Conservation (phyloP, 2,797 vertebrate genomes). For the Muscicapa comitata region DNA sequence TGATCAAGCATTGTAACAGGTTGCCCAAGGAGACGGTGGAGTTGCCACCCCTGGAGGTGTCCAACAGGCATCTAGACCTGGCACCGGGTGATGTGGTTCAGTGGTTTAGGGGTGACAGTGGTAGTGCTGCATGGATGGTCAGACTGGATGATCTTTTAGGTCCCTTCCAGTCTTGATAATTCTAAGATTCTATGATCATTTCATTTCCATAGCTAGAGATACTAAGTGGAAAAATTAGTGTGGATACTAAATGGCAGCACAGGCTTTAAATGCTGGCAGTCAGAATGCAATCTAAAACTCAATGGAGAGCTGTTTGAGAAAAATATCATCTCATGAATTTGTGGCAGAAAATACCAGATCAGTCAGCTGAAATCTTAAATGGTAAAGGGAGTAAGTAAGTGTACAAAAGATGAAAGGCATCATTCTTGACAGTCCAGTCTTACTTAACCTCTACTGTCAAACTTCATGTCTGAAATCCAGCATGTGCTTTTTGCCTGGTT, state of each 20-base stretch:
- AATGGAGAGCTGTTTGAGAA: not conserved
- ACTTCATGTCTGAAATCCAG: not conserved
- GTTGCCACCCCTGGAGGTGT: not conserved
- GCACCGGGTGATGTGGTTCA: not conserved
- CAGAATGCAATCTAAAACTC: not conserved
- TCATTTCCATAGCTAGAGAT: not conserved
- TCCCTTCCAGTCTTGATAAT: not conserved
- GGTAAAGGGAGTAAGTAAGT: not conserved
- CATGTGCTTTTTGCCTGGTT: not conserved
- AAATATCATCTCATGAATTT: not conserved
- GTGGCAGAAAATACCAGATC: not conserved
- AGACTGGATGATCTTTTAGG: not conserved
- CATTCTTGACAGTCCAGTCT: not conserved
- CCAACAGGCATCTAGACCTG: not conserved
- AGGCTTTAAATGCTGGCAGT: not conserved
- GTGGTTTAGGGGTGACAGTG: not conserved
- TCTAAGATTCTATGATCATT: not conserved
- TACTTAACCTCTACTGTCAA: not conserved
- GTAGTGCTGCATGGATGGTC: not conserved
- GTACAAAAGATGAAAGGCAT: not conserved
- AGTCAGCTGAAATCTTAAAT: not conserved
- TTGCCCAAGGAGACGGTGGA: not conserved
- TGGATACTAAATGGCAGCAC: not conserved
- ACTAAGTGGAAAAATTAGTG: not conserved
- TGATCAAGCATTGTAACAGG: not conserved